These are phyloP conservation scores for Drosophila murphyi DNA, from an alignment of 1,140 invertebrate genomes.

Conservation along the genomic window DNA sequence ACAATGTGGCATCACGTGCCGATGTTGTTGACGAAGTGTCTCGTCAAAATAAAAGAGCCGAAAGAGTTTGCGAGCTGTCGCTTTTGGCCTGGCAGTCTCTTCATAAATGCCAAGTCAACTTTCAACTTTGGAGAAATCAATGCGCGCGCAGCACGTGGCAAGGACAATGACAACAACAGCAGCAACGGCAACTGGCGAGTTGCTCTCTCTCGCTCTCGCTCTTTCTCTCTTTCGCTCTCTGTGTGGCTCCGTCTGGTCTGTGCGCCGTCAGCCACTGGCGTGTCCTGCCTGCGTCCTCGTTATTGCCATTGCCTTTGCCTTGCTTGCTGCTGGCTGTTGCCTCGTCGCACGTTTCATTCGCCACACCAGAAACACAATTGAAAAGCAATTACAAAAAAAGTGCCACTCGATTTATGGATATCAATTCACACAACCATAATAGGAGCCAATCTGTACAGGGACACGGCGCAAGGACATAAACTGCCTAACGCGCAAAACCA, in stretches of 20 bases:
- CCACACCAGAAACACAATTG: slow-evolving; percentile 32
- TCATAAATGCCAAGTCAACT: slow-evolving; percentile 34
- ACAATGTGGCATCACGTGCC: slow-evolving; percentile 50
- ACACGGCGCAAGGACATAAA: slow-evolving; percentile 58
- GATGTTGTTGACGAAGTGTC: slow-evolving; percentile 65
- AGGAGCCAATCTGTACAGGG: slow-evolving; percentile 55
- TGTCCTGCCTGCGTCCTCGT: slow-evolving; percentile 67
- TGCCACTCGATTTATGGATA: slow-evolving; percentile 63
- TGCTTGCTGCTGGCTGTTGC: slow-evolving; percentile 38
- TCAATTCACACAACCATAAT: slow-evolving; percentile 62
- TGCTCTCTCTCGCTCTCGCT: slow-evolving; percentile 7
- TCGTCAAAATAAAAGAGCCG: slow-evolving; percentile 51
- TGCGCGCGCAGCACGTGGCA: slow-evolving; percentile 79
- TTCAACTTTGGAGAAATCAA: slow-evolving; percentile 46
- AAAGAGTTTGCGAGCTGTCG: slow-evolving; percentile 12
- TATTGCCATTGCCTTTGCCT: slow-evolving; percentile 49
- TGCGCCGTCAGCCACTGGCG: slow-evolving; percentile 15
- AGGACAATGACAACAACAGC: slow-evolving; percentile 55
- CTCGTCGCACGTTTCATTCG: slow-evolving; percentile 46
- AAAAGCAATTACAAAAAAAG: slow-evolving; percentile 63
- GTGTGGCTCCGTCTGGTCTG: slow-evolving; percentile 50
- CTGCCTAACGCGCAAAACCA: slow-evolving; percentile 1
- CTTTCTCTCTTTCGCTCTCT: slow-evolving; percentile 8
- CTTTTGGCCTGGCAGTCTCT: slow-evolving; percentile 11
- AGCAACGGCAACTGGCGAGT: slow-evolving; percentile 14